Evolutionary conservation across 2,113 vertebrate species (phyloP).

Genomic region (Origma solitaria): DNA sequence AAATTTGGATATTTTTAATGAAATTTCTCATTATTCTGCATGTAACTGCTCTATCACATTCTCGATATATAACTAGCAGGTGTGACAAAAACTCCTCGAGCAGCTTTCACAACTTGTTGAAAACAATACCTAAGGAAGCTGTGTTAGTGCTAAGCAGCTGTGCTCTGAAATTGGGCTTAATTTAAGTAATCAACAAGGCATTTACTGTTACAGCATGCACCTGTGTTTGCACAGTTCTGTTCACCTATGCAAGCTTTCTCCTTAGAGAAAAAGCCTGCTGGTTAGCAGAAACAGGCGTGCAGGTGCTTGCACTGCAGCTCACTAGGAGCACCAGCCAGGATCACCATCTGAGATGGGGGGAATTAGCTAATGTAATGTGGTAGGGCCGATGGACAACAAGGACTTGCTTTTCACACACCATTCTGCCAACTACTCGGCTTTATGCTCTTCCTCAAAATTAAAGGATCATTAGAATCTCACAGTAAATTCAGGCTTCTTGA

Average conservation of each 20-base stretch:
- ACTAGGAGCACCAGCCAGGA: neutral
- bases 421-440: neutral
- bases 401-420: neutral
- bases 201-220: neutral
- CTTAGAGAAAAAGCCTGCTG: neutral
- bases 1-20: neutral
- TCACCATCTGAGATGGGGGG: neutral
- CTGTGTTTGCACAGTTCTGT: neutral
- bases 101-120: neutral
- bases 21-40: neutral
- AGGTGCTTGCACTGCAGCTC: neutral
- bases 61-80: neutral
- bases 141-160: neutral
- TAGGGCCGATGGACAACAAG: neutral
- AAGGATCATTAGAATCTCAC: neutral
- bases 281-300: neutral
- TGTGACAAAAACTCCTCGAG: neutral
- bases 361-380: neutral
- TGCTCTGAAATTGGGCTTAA: neutral
- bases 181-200: conserved; percentile 7
- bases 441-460: neutral
- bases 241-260: neutral
- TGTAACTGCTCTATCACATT: neutral
- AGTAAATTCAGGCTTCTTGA: neutral
- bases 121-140: neutral